Percentiles rank a stretch among this genome's conserved stretches.
Conservation (phyloP, 2,113 vertebrate species). For the Indri indri region DNA sequence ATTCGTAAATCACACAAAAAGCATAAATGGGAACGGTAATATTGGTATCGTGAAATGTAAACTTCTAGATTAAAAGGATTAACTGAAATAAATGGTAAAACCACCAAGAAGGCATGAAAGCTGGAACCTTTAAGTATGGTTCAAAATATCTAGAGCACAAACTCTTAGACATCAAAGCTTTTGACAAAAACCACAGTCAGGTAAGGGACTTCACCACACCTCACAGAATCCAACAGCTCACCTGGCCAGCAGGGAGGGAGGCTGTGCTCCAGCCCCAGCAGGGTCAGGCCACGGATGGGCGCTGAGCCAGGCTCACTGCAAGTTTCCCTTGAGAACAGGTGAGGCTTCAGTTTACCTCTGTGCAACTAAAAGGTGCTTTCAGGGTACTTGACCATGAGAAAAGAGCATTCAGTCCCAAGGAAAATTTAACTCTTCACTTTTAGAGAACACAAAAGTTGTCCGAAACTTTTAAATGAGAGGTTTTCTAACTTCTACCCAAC, state of each 20-base stretch:
- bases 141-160: background rate
- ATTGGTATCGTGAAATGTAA: background rate
- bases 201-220: background rate
- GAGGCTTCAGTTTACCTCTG: background rate
- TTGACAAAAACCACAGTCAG: background rate
- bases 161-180: background rate
- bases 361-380: background rate
- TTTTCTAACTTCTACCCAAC: background rate
- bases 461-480: background rate
- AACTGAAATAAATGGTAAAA: background rate
- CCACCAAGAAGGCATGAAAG: background rate
- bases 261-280: background rate
- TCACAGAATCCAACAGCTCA: background rate
- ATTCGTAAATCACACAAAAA: background rate
- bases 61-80: background rate
- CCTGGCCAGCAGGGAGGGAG: background rate
- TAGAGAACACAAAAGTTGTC: background rate
- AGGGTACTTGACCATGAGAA: background rate
- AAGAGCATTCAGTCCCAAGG: background rate
- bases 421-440: background rate
- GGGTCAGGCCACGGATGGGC: too few relatives aligned
- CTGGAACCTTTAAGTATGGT: background rate
- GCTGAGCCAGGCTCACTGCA: accelerated
- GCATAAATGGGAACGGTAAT: background rate
- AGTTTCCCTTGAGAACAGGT: background rate